Percentiles rank a stretch among this genome's conserved stretches.
These are phyloP conservation scores for Poecilia gillii DNA, from an alignment of 2,797 vertebrate species.

Conservation along the genomic window DNA sequence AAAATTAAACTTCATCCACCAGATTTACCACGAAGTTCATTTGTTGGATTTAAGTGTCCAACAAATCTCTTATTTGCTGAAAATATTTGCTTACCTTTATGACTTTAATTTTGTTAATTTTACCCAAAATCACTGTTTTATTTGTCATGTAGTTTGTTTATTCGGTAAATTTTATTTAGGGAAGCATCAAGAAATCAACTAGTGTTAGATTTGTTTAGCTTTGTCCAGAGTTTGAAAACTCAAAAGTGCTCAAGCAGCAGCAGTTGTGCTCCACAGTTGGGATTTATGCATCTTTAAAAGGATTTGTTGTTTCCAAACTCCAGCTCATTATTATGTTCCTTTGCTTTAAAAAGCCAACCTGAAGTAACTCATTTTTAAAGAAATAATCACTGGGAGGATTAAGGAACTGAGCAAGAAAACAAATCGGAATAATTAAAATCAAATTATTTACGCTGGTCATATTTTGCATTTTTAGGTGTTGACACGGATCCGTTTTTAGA, in stretches of 20 bases:
- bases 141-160: neutral
- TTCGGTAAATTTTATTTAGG: neutral
- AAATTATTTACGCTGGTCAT: neutral
- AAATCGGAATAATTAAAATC: neutral
- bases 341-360: neutral
- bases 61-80: neutral
- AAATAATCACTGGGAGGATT: neutral
- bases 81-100: neutral
- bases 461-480: neutral
- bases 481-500: neutral
- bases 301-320: neutral
- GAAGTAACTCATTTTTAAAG: neutral
- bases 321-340: neutral
- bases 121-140: neutral
- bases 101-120: neutral
- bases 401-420: neutral
- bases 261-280: neutral
- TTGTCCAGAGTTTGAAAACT: neutral
- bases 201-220: neutral
- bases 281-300: neutral
- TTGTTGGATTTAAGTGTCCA: neutral
- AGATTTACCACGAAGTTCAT: neutral
- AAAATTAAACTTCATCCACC: neutral
- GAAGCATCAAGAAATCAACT: neutral
- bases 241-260: neutral